Evolutionary conservation across 2,113 vertebrate genomes (phyloP).

Genomic region (Dolichotis patagonum): DNA sequence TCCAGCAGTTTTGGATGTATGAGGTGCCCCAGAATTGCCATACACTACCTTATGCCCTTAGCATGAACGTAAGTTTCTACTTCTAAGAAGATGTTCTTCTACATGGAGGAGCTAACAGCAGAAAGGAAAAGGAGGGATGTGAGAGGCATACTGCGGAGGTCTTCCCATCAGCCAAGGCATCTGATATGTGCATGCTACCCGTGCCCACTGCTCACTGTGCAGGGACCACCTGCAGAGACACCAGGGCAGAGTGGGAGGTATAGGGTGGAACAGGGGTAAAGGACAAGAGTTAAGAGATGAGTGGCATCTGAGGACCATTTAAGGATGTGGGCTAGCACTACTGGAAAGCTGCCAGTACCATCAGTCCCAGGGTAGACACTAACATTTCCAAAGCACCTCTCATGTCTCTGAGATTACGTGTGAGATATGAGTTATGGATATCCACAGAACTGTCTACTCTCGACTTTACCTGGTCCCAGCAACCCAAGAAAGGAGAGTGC

Average conservation of each 20-base stretch:
- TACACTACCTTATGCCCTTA: background rate
- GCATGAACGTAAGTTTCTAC: background rate
- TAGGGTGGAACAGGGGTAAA: rapidly evolving
- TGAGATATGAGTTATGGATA: background rate
- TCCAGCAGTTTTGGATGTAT: background rate
- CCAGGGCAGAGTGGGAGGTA: background rate
- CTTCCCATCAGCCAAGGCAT: background rate
- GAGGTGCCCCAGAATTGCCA: background rate
- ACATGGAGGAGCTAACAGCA: background rate
- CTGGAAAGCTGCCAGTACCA: background rate
- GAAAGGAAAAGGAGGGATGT: background rate
- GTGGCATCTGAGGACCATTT: too few species aligned
- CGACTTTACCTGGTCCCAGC: background rate
- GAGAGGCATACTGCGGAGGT: background rate
- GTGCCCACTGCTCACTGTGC: too few species aligned
- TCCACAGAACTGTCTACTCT: background rate
- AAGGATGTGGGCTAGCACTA: background rate
- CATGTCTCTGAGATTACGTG: background rate
- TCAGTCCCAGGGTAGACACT: background rate
- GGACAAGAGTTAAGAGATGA: too few species aligned
- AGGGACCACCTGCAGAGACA: background rate
- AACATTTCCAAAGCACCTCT: background rate
- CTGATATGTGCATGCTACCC: rapidly evolving
- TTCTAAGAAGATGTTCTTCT: background rate
- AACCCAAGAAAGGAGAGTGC: background rate